Evolutionary conservation across 2,888 invertebrate species (phyloP).

Genomic region (Mystacides longicornis): DNA sequence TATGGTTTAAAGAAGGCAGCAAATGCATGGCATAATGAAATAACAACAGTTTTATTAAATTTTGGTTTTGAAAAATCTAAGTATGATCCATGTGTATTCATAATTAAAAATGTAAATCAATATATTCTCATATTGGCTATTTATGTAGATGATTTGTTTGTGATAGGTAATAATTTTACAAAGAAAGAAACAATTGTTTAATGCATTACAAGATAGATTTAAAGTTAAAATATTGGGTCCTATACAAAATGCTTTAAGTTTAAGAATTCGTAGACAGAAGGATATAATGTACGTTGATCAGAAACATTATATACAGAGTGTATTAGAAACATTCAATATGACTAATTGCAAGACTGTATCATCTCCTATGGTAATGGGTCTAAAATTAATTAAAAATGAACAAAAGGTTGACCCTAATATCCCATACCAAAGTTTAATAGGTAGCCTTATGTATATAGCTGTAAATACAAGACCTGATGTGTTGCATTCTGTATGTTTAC

Average conservation of each 20-base stretch:
- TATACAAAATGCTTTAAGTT: background rate
- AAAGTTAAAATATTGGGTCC: background rate
- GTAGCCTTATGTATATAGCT: background rate
- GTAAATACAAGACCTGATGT: background rate
- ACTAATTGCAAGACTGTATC: background rate
- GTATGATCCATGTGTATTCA: background rate
- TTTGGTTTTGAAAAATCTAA: background rate
- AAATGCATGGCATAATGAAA: background rate
- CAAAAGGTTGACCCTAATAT: background rate
- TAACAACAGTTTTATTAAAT: background rate
- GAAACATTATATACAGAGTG: background rate
- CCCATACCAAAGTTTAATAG: background rate
- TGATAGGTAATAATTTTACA: background rate
- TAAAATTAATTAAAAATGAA: background rate
- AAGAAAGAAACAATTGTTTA: background rate
- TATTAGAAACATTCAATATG: background rate
- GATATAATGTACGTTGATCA: background rate
- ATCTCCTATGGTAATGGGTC: background rate
- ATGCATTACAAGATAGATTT: background rate
- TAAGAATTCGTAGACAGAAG: background rate
- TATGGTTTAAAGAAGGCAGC: background rate
- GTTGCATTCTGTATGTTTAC: background rate
- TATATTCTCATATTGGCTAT: background rate
- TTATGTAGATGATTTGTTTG: background rate
- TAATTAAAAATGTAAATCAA: background rate